These are phyloP conservation scores for Botia kubotai DNA, from an alignment of 2,797 vertebrate species.

Conservation along the genomic window DNA sequence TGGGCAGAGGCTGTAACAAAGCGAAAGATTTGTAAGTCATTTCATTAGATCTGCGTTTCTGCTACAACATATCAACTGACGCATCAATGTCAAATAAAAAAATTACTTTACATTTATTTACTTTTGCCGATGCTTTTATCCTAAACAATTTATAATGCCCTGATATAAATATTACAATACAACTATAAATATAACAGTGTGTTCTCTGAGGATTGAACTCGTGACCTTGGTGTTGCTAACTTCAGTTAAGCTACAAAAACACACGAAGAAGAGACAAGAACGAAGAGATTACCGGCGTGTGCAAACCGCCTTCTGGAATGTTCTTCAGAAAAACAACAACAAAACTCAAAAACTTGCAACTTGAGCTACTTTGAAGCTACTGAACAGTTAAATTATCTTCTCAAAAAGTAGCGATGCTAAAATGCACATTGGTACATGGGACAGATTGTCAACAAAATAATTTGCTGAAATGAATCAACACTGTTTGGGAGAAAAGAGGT, in stretches of 20 bases:
- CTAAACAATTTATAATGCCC: no score
- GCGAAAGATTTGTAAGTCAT: conserved; percentile 59
- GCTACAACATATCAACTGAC: not conserved
- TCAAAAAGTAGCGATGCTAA: no score
- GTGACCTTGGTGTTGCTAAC: not conserved
- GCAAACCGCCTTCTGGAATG: no score
- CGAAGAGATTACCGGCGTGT: no score
- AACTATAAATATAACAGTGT: not conserved
- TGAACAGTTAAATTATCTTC: no score
- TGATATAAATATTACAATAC: not conserved
- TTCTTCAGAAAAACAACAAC: no score
- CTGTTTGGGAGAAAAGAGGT: not conserved
- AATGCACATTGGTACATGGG: no score
- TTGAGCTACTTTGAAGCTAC: no score
- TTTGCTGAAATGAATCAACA: not conserved
- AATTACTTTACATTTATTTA: no score
- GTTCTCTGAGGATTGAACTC: not conserved
- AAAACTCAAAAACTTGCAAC: no score
- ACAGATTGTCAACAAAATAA: not conserved
- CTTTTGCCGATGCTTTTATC: no score
- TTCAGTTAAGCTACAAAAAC: not conserved
- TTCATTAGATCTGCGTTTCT: not conserved
- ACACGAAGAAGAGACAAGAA: no score
- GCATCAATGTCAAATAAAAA: not conserved
- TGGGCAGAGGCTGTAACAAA: conserved; percentile 80